A percentile compares a stretch with the other conserved stretches of the same genome.
Evolutionary conservation across 2,797 vertebrate genomes (phyloP).

Genomic region (Dicrostonyx torquatus): DNA sequence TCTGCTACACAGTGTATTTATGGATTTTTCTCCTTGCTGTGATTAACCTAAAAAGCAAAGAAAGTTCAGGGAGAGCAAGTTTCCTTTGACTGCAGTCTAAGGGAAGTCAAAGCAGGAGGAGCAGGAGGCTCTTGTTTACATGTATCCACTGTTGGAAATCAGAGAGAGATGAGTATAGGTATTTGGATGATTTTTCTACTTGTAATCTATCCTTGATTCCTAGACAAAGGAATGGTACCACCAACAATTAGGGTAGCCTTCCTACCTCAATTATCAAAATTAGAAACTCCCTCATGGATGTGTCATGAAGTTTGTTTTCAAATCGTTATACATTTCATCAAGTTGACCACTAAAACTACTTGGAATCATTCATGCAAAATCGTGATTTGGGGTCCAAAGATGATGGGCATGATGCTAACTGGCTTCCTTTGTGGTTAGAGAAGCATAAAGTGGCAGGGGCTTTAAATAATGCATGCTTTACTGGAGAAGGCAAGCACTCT

Average conservation of each 20-base stretch:
- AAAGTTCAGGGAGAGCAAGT: too few species aligned
- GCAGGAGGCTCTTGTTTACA: background rate
- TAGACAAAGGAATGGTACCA: background rate
- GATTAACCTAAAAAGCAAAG: background rate
- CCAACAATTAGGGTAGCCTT: background rate
- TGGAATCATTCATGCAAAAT: background rate
- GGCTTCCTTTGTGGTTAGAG: background rate
- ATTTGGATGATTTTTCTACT: background rate
- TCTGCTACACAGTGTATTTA: background rate
- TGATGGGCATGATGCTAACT: background rate
- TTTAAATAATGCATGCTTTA: background rate
- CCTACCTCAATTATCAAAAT: background rate
- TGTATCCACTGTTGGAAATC: background rate
- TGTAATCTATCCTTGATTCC: background rate
- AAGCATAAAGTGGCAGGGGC: background rate
- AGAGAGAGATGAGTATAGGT: background rate
- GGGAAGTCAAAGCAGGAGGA: background rate
- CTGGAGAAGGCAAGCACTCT: background rate
- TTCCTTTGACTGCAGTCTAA: background rate
- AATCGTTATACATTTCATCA: background rate
- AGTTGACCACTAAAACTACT: background rate
- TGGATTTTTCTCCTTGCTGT: background rate
- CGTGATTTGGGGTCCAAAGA: background rate
- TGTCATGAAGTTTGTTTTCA: background rate
- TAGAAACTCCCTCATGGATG: background rate